Conservation (phyloP, 2,797 vertebrate species). For the Neosilurus mollespiculum region DNA sequence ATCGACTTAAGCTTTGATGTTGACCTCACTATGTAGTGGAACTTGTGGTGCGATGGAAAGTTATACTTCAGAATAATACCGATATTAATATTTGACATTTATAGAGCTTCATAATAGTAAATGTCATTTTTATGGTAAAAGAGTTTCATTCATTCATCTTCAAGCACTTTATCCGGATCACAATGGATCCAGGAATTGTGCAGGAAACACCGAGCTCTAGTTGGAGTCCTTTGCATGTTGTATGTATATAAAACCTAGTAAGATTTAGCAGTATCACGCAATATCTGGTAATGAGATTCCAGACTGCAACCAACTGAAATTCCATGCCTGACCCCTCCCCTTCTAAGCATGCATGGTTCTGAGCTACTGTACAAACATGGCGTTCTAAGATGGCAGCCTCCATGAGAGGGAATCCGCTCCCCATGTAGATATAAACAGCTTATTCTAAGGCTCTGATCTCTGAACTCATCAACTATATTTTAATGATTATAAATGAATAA, state of each 20-base stretch:
- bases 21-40: not conserved
- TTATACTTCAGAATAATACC: not conserved
- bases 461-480: too few relatives aligned
- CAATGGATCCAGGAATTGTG: not conserved
- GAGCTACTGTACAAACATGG: too few relatives aligned
- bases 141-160: not conserved
- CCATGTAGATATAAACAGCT: too few relatives aligned
- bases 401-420: too few relatives aligned
- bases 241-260: not conserved
- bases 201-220: not conserved
- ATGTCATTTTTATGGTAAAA: not conserved
- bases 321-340: too few relatives aligned
- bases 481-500: too few relatives aligned
- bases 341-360: too few relatives aligned
- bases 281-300: too few relatives aligned
- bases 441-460: too few relatives aligned
- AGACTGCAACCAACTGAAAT: too few relatives aligned
- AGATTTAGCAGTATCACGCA: too few relatives aligned
- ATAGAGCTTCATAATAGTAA: not conserved
- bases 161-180: not conserved
- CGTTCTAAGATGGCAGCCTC: too few relatives aligned
- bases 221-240: not conserved
- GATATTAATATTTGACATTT: not conserved
- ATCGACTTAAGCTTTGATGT: not conserved
- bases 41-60: not conserved